Base-by-base conservation (phyloP, 2,113 vertebrate genomes). In the Callipepla californica region DNA sequence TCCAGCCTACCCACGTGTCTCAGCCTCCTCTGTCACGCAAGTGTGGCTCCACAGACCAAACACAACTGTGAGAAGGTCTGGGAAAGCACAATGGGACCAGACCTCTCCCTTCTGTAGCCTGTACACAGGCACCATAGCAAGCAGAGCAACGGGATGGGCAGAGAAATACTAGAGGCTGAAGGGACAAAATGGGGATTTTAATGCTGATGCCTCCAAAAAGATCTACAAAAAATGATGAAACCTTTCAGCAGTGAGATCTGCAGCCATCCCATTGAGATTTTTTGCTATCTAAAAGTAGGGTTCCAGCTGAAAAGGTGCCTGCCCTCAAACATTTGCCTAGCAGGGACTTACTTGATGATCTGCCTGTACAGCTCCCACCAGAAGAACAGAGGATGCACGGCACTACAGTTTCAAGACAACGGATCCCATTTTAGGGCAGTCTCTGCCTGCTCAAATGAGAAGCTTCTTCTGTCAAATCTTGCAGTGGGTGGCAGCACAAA, bases 1-100 rank as follows among this genome's bases (percentile, higher is more conserved):
- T 79, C 45, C 40, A 66, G n/a, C 17, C 73, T 67, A 30, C 32
- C 44, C 45, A 25, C 1, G 2, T 6, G 28, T 47, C 66, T 69
- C 63, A 53, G 40, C 7, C n/a, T 79, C 67, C 42, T 69, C 50
- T 9, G 57, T 28, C 65, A 59, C 21, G 45, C 30, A 45, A 84
- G 30, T 0, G 0, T 1, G 3, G 45, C 59, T 90, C 26, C 28
- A 2, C 1, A 23, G 47, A 65, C 6, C 5, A 12, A 32, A 14
- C 5, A 6, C 12, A 32, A 17, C 17, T 19, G 58, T 16, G 13
- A 21, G 34, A 70, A 30, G 40, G 28, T 8, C 16, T 50, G 44
- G 66, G 32, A 85, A 25, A 23, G 42, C 32, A 74, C 36, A 1
- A 19, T 26, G 69, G 70, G 79, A 75, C 25, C 3, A 2, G 40